Percentiles rank a stretch among this genome's conserved stretches.
Conservation (phyloP, 2,797 vertebrate genomes). For the Pipistrellus pygmaeus region DNA sequence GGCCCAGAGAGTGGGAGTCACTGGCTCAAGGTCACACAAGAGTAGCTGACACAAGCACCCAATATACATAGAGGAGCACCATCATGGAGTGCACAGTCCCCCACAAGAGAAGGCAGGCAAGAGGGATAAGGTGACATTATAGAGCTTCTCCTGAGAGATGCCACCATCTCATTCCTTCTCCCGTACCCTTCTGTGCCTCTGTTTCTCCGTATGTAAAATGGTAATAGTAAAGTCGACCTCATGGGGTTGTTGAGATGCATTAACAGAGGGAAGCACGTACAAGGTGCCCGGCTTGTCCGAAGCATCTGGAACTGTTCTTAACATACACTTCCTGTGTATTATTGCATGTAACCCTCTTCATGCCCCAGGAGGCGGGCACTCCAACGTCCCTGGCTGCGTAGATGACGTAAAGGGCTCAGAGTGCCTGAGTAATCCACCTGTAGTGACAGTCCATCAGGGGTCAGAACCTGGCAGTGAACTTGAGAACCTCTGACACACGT, state of each 20-base stretch:
- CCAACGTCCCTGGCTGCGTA: neutral
- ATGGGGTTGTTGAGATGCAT: neutral
- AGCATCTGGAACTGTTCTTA: neutral
- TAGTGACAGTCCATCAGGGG: neutral
- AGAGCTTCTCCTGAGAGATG: neutral
- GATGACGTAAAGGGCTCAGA: neutral
- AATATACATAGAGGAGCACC: accelerated
- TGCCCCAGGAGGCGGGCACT: neutral
- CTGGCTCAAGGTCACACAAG: conserved; percentile 68
- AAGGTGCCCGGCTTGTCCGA: neutral
- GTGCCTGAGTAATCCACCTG: neutral
- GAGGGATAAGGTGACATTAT: accelerated
- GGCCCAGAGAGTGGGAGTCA: conserved; percentile 23
- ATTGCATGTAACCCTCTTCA: accelerated
- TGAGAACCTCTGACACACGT: neutral
- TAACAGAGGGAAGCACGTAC: neutral
- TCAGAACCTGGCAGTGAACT: neutral
- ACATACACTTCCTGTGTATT: accelerated
- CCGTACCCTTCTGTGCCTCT: neutral
- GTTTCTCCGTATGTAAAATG: neutral
- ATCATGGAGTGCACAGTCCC: neutral
- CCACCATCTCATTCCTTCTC: neutral
- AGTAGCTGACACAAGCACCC: neutral
- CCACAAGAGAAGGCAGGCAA: neutral
- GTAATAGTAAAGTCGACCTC: neutral